Conservation (phyloP, 1,140 invertebrate species). For the Cecropterus lyciades region DNA sequence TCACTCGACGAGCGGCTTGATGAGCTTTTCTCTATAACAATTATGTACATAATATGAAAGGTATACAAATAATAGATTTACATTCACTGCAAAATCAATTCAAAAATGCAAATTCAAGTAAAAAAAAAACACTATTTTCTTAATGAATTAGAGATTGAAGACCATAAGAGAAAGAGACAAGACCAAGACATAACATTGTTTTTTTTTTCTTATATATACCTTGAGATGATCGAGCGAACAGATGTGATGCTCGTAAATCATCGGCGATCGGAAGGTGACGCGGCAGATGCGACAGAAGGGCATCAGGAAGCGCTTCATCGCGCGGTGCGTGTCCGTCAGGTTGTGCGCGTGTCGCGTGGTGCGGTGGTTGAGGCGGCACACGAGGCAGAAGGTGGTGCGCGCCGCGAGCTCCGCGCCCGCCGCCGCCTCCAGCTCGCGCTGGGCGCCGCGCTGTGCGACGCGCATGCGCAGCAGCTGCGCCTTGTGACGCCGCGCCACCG, state of each 20-base stretch:
- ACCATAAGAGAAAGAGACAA: no score
- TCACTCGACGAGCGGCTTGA: constrained; percentile 60
- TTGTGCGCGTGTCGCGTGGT: constrained; percentile 90
- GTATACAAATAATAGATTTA: no score
- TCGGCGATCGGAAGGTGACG: constrained; percentile 90
- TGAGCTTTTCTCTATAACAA: constrained; percentile 85
- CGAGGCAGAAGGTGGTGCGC: constrained; percentile 89
- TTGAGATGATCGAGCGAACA: constrained; percentile 92
- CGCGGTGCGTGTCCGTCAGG: constrained; percentile 89
- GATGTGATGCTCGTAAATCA: constrained; percentile 92
- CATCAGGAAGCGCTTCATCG: constrained; percentile 92
- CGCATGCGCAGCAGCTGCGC: constrained; percentile 89
- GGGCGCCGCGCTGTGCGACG: constrained; percentile 89
- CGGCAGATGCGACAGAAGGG: constrained; percentile 90
- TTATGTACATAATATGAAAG: no score
- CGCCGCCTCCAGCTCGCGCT: constrained; percentile 88
- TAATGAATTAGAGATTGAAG: no score
- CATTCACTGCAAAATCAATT: no score
- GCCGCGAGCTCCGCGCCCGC: constrained; percentile 87
- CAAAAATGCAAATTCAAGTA: no score
- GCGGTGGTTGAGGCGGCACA: constrained; percentile 92
- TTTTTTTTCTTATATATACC: no score
- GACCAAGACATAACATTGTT: no score
- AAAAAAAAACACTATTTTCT: no score
- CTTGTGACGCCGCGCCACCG: constrained; percentile 89